These are phyloP conservation scores for Salvelinus sp. DNA, from an alignment of 2,113 vertebrate genomes.

Conservation along the genomic window DNA sequence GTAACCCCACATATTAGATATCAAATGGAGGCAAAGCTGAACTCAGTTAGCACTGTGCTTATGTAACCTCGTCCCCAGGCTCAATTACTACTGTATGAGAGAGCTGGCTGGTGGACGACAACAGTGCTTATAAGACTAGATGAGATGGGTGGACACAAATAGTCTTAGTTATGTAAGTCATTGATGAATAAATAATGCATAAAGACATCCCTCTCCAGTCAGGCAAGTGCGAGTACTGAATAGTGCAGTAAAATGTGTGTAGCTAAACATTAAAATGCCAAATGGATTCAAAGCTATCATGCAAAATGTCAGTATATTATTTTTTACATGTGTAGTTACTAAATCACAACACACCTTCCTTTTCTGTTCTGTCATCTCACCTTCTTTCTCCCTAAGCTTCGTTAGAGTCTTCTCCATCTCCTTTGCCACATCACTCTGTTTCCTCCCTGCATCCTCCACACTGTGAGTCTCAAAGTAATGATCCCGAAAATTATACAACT, in stretches of 20 bases:
- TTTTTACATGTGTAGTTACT: too few species aligned
- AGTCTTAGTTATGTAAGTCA: too few species aligned
- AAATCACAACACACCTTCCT: neutral
- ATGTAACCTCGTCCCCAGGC: neutral
- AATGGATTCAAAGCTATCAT: neutral
- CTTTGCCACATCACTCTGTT: conserved; percentile 76
- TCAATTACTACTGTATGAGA: neutral
- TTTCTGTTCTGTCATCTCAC: conserved; percentile 49
- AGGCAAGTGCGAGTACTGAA: too few species aligned
- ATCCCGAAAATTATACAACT: conserved; percentile 83
- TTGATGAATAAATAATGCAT: neutral
- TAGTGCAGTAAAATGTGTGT: too few species aligned
- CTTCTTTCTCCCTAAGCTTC: conserved; percentile 78
- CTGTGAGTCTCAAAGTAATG: conserved; percentile 84
- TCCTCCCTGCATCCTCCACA: conserved; percentile 79
- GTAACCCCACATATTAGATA: neutral
- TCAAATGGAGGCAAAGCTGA: neutral
- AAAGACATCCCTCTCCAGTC: too few species aligned
- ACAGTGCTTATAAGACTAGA: too few species aligned
- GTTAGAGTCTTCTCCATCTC: conserved; percentile 76
- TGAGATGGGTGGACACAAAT: too few species aligned
- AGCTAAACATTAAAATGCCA: neutral
- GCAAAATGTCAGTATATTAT: neutral
- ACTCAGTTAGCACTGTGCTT: neutral
- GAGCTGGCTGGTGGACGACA: too few species aligned